Base-by-base conservation (phyloP, 2,797 vertebrate genomes). In the Pachyuromys duprasi region DNA sequence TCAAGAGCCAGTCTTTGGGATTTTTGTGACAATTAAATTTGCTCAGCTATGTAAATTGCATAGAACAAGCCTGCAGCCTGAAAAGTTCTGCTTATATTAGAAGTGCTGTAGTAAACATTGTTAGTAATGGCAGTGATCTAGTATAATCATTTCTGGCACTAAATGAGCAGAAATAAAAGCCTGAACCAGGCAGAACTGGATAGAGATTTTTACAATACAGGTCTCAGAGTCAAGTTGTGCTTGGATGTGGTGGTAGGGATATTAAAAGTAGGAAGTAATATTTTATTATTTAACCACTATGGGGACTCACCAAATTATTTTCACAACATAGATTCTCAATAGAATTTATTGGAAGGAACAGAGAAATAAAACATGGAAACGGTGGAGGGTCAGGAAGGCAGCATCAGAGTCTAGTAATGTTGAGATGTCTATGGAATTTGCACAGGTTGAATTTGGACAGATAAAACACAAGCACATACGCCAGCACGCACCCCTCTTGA, bases 11-110 rank as follows among this genome's bases (percentile, higher is more conserved):
- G 76, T 75, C 28, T 0, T 72, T 36, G 82, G 15, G 24, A 80
- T 53, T 92, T 88, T 89, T 57, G 26, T 91, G 79, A 60, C 57
- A 95, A 89, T 89, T 90, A 69, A 78, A 78, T 49, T 3, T 79
- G 28, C 86, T 91, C 6, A 78, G 80, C 28, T 93, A 20, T 55
- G 28, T 92, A 79, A 91, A 89, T 39, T 22, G 18, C 69, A 26
- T 3, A 75, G 79, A 86, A 60, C 42, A 90, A 95, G 69, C 14
- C 26, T 74, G 2, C 8, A 15, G 26, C 62, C 76, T 24, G 33
- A 31, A 86, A 78, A 94, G 42, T 31, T 60, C 15, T 88, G 8
- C 62, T 89, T 69, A 28, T 62, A 45, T 75, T 57, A 57, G 79
- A 78, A 92, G 39, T 39, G 82, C 7, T 70, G 6, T 60, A 28